Evolutionary conservation across 2,888 invertebrate species (phyloP).

Genomic region (Antitype chi): DNA sequence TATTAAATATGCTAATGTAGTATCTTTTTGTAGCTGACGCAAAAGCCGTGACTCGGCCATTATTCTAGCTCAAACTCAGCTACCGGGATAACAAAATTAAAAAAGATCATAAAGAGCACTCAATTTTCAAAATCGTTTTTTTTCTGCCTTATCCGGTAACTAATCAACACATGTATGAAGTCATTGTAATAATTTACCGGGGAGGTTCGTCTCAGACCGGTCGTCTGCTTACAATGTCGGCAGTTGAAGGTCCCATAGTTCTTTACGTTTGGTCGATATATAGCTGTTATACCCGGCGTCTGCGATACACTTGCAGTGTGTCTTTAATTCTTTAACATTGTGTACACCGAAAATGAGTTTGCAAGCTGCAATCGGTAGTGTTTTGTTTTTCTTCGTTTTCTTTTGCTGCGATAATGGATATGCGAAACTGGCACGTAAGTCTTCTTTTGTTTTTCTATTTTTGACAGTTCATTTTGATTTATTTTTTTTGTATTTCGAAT

Average conservation of each 20-base stretch:
- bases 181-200: constrained; percentile 52
- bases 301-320: constrained; percentile 73
- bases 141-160: constrained; percentile 12
- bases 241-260: constrained; percentile 76
- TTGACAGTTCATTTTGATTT: background rate
- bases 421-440: constrained; percentile 84
- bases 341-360: constrained; percentile 74
- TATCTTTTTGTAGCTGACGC: background rate
- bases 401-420: constrained; percentile 71
- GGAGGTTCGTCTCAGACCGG: constrained; percentile 58
- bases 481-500: constrained; percentile 6
- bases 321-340: constrained; percentile 74
- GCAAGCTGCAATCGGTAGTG: constrained; percentile 66
- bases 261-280: constrained; percentile 82
- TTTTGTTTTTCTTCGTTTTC: constrained; percentile 71
- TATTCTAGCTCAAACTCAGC: background rate
- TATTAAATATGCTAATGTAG: background rate
- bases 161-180: constrained; percentile 30
- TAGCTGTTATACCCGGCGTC: constrained; percentile 75
- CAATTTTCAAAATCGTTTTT: background rate
- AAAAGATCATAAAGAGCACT: background rate
- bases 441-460: background rate
- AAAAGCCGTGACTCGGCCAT: background rate
- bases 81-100: background rate
- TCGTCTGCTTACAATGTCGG: constrained; percentile 67